phyloP scores from a whole-genome alignment of 2,888 invertebrate species.

The Nephrotoma flavescens region DNA sequence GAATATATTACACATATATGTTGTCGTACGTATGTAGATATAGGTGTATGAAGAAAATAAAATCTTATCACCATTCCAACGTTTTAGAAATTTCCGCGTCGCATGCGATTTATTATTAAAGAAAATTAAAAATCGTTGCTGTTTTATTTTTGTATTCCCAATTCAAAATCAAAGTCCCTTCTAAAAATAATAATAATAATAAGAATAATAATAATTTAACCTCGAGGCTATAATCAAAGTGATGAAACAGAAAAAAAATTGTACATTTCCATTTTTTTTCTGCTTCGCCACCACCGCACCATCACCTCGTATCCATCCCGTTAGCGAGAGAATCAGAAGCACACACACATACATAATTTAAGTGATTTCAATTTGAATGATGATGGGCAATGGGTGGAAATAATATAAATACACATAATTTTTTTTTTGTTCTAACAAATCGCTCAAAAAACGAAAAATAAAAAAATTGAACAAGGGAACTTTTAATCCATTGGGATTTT shows the following conservation, averaged over 20 bases:
- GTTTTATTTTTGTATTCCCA: not conserved
- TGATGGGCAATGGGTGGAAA: not conserved
- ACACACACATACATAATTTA: not conserved
- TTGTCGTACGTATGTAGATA: not conserved
- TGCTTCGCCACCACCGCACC: not conserved
- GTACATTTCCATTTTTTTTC: not conserved
- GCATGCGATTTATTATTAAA: not conserved
- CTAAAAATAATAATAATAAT: not conserved
- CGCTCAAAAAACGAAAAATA: not conserved
- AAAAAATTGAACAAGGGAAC: not conserved
- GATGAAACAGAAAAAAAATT: not conserved
- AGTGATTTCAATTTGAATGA: not conserved
- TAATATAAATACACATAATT: not conserved
- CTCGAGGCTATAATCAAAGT: not conserved
- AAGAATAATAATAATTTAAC: not conserved
- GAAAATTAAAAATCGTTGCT: not conserved
- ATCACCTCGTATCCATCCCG: not conserved
- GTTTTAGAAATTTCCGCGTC: not conserved
- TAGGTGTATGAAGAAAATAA: not conserved
- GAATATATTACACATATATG: not conserved
- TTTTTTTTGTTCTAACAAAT: not conserved
- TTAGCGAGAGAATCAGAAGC: not conserved
- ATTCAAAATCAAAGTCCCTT: not conserved
- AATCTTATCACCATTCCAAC: not conserved
- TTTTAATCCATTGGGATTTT: slow-evolving; percentile 6